phyloP scores from a whole-genome alignment of 2,113 vertebrate genomes.

The Lampris incognitus region DNA sequence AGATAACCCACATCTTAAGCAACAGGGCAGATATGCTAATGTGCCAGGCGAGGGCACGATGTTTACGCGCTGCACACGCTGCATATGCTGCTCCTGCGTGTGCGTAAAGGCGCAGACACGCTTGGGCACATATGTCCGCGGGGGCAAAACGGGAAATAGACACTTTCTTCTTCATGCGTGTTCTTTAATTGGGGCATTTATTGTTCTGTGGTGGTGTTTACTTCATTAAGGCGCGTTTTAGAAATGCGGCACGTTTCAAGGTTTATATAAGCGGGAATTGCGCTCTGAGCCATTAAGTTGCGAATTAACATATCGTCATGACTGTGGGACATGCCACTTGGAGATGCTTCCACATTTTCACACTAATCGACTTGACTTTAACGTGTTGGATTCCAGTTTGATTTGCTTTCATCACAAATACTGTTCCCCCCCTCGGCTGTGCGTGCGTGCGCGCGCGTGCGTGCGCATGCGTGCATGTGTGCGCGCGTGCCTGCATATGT shows the following conservation, averaged over 20 bases:
- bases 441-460: slow-evolving; percentile 55
- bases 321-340: slow-evolving; percentile 80
- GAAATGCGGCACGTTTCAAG: slow-evolving; percentile 79
- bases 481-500: slow-evolving; percentile 27
- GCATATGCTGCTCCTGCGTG: slow-evolving; percentile 73
- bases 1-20: slow-evolving; percentile 77
- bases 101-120: slow-evolving; percentile 77
- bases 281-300: slow-evolving; percentile 79
- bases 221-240: slow-evolving; percentile 79
- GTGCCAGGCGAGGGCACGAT: slow-evolving; percentile 66
- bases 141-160: slow-evolving; percentile 79
- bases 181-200: slow-evolving; percentile 84
- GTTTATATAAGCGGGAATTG: slow-evolving; percentile 80
- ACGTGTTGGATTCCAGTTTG: slow-evolving; percentile 83
- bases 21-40: slow-evolving; percentile 79
- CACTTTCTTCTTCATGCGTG: slow-evolving; percentile 80
- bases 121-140: slow-evolving; percentile 78
- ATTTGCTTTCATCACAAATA: slow-evolving; percentile 83
- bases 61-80: slow-evolving; percentile 70
- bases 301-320: slow-evolving; percentile 82
- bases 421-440: slow-evolving; percentile 72
- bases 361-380: slow-evolving; percentile 84
- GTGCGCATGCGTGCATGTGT: not conserved
- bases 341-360: slow-evolving; percentile 79
- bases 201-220: slow-evolving; percentile 81